Conservation (phyloP, 2,113 vertebrate genomes). For the Colaptes auratus region DNA sequence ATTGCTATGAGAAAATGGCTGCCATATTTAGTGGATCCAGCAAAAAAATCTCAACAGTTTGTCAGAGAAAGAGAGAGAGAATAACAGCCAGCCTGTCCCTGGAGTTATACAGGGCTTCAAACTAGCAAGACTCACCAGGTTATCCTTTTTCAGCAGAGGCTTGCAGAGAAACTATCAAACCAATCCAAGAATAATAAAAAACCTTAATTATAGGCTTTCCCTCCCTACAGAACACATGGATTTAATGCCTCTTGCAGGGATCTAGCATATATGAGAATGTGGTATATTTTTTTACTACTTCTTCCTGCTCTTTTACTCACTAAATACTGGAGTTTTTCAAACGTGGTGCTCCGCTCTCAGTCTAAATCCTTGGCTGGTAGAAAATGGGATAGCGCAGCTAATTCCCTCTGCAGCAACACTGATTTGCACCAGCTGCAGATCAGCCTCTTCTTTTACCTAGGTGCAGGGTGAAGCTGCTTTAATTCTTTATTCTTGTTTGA, state of each 20-base stretch:
- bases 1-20: background rate
- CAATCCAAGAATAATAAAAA: slow-evolving; percentile 19
- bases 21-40: background rate
- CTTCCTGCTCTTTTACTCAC: background rate
- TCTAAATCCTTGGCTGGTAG: slow-evolving; percentile 10
- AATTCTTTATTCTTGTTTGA: background rate
- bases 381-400: background rate
- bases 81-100: background rate
- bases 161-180: background rate
- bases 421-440: slow-evolving; percentile 1
- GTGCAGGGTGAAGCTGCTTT: background rate
- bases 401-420: background rate
- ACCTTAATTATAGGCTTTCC: background rate
- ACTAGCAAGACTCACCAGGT: background rate
- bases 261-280: background rate
- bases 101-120: background rate
- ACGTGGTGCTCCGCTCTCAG: background rate
- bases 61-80: background rate
- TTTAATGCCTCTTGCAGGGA: background rate
- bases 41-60: background rate
- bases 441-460: background rate
- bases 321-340: background rate
- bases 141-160: background rate
- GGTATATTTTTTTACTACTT: slow-evolving; percentile 1
- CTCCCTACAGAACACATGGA: background rate